Conservation (phyloP, 2,888 invertebrate species). For the Sarcophaga subvicina region DNA sequence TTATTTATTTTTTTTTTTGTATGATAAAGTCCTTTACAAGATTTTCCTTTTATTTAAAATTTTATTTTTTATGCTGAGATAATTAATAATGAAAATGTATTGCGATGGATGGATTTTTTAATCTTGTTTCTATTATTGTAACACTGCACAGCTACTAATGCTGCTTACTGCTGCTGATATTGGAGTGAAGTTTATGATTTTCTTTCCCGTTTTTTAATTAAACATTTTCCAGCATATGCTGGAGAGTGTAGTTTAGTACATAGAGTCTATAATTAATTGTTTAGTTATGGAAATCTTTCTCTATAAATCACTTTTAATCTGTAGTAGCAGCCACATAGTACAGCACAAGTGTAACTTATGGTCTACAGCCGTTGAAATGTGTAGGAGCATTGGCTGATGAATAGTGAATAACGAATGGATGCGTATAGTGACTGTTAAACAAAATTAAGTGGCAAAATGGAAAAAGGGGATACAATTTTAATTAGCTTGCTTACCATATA, state of each 20-base stretch:
- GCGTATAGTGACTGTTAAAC: no score
- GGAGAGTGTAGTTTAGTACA: background rate
- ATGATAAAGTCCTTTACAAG: no score
- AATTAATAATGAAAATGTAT: background rate
- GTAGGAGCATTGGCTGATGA: background rate
- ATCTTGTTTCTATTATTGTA: background rate
- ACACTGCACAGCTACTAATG: background rate
- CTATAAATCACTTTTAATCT: conserved; percentile 57
- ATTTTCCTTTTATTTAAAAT: background rate
- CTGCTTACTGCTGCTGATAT: background rate
- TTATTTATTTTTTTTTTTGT: background rate
- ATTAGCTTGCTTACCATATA: background rate
- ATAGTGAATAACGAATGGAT: background rate
- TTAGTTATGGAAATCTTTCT: conserved; percentile 50
- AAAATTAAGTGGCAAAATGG: background rate
- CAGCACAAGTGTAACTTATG: background rate
- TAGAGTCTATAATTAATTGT: conserved; percentile 45
- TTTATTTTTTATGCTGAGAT: background rate
- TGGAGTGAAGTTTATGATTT: background rate
- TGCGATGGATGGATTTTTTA: background rate
- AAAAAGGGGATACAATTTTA: background rate
- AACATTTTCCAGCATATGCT: background rate
- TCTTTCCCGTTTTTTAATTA: conserved; percentile 22
- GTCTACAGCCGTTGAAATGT: conserved; percentile 5
- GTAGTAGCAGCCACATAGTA: conserved; percentile 29